These are phyloP conservation scores for Rhopalosiphum padi DNA, from an alignment of 1,140 invertebrate species.

Conservation along the genomic window DNA sequence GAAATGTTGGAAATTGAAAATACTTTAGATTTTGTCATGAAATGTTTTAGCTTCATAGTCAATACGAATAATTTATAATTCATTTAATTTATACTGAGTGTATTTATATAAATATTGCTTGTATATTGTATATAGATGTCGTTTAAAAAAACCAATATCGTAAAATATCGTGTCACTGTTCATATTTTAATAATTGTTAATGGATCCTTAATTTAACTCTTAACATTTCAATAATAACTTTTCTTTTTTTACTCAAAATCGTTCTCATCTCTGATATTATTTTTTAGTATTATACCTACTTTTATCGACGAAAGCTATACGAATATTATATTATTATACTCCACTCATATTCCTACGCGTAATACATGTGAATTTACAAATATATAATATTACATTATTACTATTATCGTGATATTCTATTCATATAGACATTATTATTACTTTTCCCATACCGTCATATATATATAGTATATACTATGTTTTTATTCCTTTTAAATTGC, in stretches of 20 bases:
- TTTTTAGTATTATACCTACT: neutral
- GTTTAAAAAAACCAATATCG: neutral
- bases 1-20: neutral
- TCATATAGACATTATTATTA: neutral
- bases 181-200: neutral
- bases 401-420: neutral
- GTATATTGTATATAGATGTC: neutral
- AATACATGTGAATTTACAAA: neutral
- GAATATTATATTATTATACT: neutral
- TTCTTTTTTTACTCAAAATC: neutral
- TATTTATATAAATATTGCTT: neutral
- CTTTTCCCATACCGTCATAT: neutral
- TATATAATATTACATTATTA: neutral
- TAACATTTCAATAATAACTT: neutral
- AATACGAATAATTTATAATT: neutral
- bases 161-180: neutral
- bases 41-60: neutral
- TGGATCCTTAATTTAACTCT: neutral
- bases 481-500: neutral
- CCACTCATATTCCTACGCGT: neutral
- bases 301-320: neutral
- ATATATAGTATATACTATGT: neutral
- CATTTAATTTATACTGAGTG: neutral
- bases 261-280: neutral
- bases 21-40: neutral